Conservation (phyloP, 2,797 vertebrate genomes). For the Botia almorhae region DNA sequence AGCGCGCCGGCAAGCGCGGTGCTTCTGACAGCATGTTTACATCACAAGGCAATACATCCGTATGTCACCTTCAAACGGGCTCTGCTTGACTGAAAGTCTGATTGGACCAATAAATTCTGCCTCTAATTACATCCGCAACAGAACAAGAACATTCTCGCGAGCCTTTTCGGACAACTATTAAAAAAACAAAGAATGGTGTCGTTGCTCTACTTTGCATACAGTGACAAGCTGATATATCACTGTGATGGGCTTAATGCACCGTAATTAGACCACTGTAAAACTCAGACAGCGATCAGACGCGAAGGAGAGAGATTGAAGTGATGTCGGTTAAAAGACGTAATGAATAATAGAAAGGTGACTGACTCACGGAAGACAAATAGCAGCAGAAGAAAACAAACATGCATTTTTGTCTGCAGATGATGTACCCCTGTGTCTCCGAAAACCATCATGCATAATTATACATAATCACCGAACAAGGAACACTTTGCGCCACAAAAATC, state of each 20-base stretch:
- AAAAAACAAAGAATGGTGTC: slow-evolving; percentile 66
- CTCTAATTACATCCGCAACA: slow-evolving; percentile 75
- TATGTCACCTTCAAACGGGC: slow-evolving; percentile 79
- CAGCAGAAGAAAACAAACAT: slow-evolving; percentile 68
- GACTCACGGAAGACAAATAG: slow-evolving; percentile 63
- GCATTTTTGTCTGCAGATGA: slow-evolving; percentile 63
- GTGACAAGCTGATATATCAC: slow-evolving; percentile 73
- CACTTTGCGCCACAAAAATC: slow-evolving; percentile 46
- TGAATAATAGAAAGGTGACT: slow-evolving; percentile 71
- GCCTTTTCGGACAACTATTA: slow-evolving; percentile 69
- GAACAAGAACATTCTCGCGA: slow-evolving; percentile 70
- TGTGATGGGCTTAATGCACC: slow-evolving; percentile 74
- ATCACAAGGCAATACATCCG: slow-evolving; percentile 66
- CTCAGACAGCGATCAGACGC: slow-evolving; percentile 65
- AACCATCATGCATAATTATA: slow-evolving; percentile 70
- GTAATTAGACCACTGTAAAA: slow-evolving; percentile 72
- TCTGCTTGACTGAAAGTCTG: slow-evolving; percentile 74
- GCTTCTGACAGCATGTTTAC: slow-evolving; percentile 71
- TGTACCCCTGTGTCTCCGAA: slow-evolving; percentile 57
- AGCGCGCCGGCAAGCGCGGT: slow-evolving; percentile 56
- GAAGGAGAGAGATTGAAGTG: slow-evolving; percentile 63
- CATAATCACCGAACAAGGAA: slow-evolving; percentile 59
- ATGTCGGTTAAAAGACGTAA: slow-evolving; percentile 67
- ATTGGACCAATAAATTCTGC: slow-evolving; percentile 77
- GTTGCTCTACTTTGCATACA: slow-evolving; percentile 70